phyloP scores from a whole-genome alignment of 2,113 vertebrate genomes.

The Tychaedon coryphoeus region DNA sequence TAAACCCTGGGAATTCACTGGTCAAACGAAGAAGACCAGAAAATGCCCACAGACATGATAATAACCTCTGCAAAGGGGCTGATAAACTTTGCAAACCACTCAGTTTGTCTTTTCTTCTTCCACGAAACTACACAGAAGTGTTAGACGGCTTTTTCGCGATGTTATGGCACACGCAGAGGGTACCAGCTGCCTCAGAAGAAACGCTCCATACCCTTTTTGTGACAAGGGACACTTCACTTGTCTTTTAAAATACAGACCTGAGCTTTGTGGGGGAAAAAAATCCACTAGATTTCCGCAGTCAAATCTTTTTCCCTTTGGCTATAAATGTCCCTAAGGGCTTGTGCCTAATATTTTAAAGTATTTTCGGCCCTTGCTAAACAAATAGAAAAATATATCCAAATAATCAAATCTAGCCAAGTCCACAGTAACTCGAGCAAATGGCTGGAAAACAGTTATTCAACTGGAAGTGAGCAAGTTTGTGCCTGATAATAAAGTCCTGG shows the following conservation, averaged over 20 bases:
- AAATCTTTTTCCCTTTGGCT: background rate
- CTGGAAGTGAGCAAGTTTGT: background rate
- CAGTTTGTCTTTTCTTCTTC: background rate
- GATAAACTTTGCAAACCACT: background rate
- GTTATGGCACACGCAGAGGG: background rate
- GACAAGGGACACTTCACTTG: background rate
- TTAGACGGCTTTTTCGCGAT: background rate
- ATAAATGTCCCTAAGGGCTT: background rate
- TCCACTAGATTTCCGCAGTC: background rate
- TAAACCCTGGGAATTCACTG: background rate
- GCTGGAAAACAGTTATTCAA: background rate
- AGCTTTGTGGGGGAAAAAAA: rapidly evolving
- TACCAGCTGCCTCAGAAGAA: background rate
- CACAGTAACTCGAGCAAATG: background rate
- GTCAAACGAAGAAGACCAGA: constrained; percentile 18
- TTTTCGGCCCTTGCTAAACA: background rate
- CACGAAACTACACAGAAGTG: background rate
- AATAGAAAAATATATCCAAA: background rate
- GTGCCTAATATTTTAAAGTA: background rate
- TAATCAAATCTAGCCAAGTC: background rate
- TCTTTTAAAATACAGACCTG: background rate
- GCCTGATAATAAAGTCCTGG: background rate
- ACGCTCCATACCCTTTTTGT: background rate
- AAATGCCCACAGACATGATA: background rate
- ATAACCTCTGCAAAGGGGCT: background rate